phyloP scores from a whole-genome alignment of 92 coral and sea anemone species.

The Porites lobata region DNA sequence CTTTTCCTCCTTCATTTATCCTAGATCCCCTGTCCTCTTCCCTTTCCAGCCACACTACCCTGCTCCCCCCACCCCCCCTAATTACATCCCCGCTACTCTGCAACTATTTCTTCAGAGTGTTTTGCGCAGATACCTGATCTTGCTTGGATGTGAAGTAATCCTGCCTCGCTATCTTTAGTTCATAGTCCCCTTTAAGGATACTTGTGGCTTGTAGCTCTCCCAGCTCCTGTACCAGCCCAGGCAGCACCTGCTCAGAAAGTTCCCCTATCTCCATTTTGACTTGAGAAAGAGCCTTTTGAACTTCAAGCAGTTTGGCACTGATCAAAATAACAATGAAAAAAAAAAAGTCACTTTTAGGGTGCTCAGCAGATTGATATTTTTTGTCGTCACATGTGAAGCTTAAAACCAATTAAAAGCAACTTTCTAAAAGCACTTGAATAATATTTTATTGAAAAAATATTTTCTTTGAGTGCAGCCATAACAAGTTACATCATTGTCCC shows the following conservation, averaged over 20 bases:
- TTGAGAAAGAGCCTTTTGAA: conserved; percentile 71
- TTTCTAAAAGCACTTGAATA: too few relatives aligned
- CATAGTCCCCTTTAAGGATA: conserved; percentile 91
- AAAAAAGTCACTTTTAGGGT: neutral
- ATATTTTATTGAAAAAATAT: too few relatives aligned
- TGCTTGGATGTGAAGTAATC: conserved; percentile 97
- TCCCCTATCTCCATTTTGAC: conserved; percentile 76
- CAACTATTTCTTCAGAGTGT: too few relatives aligned
- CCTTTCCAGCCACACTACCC: too few relatives aligned
- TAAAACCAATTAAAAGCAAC: too few relatives aligned
- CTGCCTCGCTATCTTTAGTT: conserved; percentile 96
- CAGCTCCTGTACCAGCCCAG: conserved; percentile 83
- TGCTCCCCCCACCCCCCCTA: too few relatives aligned
- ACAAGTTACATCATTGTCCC: too few relatives aligned
- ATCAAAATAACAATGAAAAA: neutral
- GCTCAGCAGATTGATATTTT: neutral
- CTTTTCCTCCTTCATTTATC: too few relatives aligned
- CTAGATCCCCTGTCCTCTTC: too few relatives aligned
- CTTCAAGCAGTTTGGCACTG: conserved; percentile 79
- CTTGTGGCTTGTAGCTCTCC: conserved; percentile 93
- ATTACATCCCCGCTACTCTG: too few relatives aligned
- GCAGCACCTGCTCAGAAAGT: conserved; percentile 77
- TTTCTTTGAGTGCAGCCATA: too few relatives aligned
- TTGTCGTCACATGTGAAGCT: too few relatives aligned
- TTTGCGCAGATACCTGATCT: conserved; percentile 76